phyloP scores from a whole-genome alignment of 1,140 invertebrate species.

The Arctopsyche grandis region DNA sequence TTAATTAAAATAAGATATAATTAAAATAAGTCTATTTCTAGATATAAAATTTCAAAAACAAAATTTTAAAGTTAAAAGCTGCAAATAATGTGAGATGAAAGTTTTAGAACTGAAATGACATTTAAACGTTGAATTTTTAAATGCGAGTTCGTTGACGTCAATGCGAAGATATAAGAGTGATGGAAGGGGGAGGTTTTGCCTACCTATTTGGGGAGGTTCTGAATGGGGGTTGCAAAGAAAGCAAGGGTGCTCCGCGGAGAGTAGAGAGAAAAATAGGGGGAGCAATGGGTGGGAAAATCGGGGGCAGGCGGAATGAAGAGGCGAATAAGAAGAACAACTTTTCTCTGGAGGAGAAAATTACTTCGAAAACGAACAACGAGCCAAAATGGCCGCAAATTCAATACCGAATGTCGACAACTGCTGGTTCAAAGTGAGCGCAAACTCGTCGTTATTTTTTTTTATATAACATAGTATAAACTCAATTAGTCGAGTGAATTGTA shows the following conservation, averaged over 20 bases:
- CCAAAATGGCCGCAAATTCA: constrained; percentile 38
- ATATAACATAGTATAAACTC: background rate
- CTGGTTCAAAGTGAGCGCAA: background rate
- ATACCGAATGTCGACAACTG: background rate
- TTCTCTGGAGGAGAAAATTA: constrained; percentile 41
- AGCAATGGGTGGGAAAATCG: constrained; percentile 1
- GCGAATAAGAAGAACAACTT: constrained; percentile 38
- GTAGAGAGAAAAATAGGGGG: constrained; percentile 25
- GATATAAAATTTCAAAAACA: too few species aligned
- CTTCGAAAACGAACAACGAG: constrained; percentile 34
- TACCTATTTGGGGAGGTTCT: constrained; percentile 9
- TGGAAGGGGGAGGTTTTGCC: constrained; percentile 13
- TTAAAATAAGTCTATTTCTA: too few species aligned
- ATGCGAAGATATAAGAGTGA: background rate
- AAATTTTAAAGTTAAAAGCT: too few species aligned
- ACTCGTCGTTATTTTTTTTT: background rate
- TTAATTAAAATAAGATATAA: too few species aligned
- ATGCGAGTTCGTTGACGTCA: constrained; percentile 38
- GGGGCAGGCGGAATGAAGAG: constrained; percentile 20
- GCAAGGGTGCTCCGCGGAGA: background rate
- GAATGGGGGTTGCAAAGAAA: background rate
- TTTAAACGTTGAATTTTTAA: too few species aligned
- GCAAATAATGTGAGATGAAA: too few species aligned
- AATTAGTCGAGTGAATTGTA: background rate
- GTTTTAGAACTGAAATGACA: too few species aligned